Evolutionary conservation across 2,888 invertebrate species (phyloP).

Genomic region (Agonopterix arenella): DNA sequence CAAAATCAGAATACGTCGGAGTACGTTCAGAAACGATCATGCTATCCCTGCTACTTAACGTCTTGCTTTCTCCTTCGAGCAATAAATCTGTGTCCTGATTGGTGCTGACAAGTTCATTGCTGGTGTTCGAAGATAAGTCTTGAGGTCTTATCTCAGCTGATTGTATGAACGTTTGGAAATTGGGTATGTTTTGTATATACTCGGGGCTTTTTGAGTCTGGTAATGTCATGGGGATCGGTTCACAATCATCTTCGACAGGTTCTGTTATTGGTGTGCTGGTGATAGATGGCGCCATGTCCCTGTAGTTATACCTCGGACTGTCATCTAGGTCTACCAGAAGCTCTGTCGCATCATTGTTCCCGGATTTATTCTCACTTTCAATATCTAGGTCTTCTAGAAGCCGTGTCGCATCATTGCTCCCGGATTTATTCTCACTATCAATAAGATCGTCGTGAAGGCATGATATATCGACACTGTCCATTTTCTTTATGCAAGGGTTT

Average conservation of each 20-base stretch:
- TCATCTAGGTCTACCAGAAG: slow-evolving; percentile 23
- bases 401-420: slow-evolving; percentile 4
- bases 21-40: slow-evolving; percentile 28
- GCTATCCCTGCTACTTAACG: slow-evolving; percentile 28
- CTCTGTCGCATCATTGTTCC: slow-evolving; percentile 13
- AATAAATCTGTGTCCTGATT: slow-evolving; percentile 30
- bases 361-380: slow-evolving; percentile 25
- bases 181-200: slow-evolving; percentile 26
- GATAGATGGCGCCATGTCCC: slow-evolving; percentile 42
- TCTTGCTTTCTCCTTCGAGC: slow-evolving; percentile 37
- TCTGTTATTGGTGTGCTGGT: slow-evolving; percentile 57
- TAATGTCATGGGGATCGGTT: slow-evolving; percentile 19
- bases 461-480: slow-evolving; percentile 61
- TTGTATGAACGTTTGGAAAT: slow-evolving; percentile 43
- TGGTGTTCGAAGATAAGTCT: slow-evolving; percentile 34
- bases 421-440: slow-evolving; percentile 27
- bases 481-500: slow-evolving; percentile 43
- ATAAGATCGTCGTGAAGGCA: slow-evolving; percentile 43
- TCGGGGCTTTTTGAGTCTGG: slow-evolving; percentile 26
- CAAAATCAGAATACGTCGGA: slow-evolving; percentile 51
- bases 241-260: slow-evolving; percentile 19
- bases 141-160: slow-evolving; percentile 55
- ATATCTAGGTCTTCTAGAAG: background rate
- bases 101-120: slow-evolving; percentile 16
- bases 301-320: slow-evolving; percentile 38